These are phyloP conservation scores for Poeciliopsis presidionis DNA, from an alignment of 2,797 vertebrate species.

Conservation along the genomic window DNA sequence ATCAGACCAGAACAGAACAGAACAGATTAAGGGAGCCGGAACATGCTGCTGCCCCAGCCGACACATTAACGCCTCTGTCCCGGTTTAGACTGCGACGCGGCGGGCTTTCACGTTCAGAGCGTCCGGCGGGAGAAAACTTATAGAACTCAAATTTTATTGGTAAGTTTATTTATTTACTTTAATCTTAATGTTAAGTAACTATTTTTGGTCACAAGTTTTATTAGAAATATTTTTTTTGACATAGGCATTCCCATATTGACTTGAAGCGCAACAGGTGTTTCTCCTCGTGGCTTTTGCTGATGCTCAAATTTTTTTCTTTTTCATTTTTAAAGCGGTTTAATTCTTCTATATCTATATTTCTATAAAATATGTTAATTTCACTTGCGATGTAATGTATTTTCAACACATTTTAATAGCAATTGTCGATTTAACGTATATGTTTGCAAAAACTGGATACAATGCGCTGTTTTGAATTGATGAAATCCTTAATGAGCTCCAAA, in stretches of 20 bases:
- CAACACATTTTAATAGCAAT: not conserved
- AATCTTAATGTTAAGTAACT: not conserved
- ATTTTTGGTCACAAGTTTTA: not conserved
- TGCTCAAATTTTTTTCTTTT: not conserved
- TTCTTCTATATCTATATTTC: not conserved
- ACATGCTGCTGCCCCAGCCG: constrained; percentile 50
- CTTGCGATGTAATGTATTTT: not conserved
- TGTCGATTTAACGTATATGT: not conserved
- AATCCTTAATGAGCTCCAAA: no score
- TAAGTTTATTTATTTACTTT: constrained; percentile 26
- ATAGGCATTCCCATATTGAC: no score
- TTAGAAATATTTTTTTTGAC: not conserved
- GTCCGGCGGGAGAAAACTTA: not conserved
- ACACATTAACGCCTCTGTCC: constrained; percentile 25
- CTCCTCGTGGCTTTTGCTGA: not conserved
- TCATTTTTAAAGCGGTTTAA: not conserved
- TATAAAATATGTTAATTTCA: not conserved
- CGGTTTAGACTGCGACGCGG: constrained; percentile 4
- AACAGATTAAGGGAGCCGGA: constrained; percentile 15
- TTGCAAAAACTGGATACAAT: not conserved
- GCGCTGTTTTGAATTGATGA: not conserved
- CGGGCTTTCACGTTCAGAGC: constrained; percentile 1
- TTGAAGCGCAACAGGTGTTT: constrained; percentile 14
- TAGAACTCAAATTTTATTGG: constrained; percentile 6
- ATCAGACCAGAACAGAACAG: not conserved